A percentile compares a stretch with the other conserved stretches of the same genome.
These are phyloP conservation scores for Meteorus sp. DNA, from an alignment of 1,140 invertebrate genomes.

Conservation along the genomic window DNA sequence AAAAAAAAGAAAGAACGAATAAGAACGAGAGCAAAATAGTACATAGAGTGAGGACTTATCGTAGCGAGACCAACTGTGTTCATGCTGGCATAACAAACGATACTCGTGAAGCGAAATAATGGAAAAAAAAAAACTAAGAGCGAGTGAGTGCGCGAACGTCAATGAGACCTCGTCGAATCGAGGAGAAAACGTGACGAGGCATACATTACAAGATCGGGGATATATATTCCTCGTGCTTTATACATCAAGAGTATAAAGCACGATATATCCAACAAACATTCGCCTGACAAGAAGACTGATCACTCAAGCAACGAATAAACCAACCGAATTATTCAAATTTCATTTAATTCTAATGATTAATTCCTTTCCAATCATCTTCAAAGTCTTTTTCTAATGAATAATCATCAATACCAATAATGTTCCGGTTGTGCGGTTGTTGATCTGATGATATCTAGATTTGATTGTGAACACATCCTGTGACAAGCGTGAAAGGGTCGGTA, in stretches of 20 bases:
- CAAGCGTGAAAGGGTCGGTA: too few relatives aligned
- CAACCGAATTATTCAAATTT: too few relatives aligned
- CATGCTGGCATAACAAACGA: slow-evolving; percentile 29
- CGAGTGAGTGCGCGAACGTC: slow-evolving; percentile 16
- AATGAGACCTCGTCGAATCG: slow-evolving; percentile 18
- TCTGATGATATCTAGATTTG: too few relatives aligned
- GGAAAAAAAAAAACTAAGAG: background rate
- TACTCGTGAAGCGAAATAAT: background rate
- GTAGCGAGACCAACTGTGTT: slow-evolving; percentile 27
- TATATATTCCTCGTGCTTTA: background rate
- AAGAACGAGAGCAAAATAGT: background rate
- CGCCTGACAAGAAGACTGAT: too few relatives aligned
- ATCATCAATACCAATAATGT: too few relatives aligned
- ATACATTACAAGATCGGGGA: slow-evolving; percentile 25
- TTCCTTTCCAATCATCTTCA: too few relatives aligned
- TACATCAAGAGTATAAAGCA: slow-evolving; percentile 10
- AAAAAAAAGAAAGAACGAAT: background rate
- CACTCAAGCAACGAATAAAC: too few relatives aligned
- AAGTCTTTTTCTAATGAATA: too few relatives aligned
- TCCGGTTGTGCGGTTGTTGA: too few relatives aligned
- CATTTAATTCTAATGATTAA: too few relatives aligned
- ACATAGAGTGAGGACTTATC: slow-evolving; percentile 23
- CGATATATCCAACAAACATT: slow-evolving; percentile 1
- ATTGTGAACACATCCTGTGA: too few relatives aligned
- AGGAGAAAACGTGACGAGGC: slow-evolving; percentile 25